phyloP scores from a whole-genome alignment of 2,797 vertebrate genomes.

The Rhinoraja longicauda region DNA sequence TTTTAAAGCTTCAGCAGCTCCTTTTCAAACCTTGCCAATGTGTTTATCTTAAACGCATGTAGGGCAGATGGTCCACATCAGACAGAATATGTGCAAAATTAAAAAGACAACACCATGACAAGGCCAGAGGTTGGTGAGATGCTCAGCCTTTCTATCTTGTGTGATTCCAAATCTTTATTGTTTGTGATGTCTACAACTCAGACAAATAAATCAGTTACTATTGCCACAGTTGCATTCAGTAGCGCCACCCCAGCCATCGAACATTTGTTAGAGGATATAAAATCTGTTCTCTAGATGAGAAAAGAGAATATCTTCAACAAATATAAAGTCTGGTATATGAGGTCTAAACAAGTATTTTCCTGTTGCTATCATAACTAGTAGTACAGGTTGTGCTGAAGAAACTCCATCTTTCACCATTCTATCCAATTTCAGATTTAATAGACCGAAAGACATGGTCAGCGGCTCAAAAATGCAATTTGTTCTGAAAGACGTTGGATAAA shows the following conservation, averaged over 20 bases:
- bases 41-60: background rate
- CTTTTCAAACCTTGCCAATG: background rate
- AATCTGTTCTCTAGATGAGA: background rate
- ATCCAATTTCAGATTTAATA: background rate
- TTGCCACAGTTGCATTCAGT: background rate
- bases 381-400: background rate
- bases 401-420: background rate
- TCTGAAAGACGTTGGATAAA: background rate
- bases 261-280: background rate
- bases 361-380: background rate
- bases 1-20: background rate
- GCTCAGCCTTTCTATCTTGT: background rate
- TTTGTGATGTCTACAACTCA: conserved; percentile 17
- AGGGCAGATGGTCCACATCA: background rate
- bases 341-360: background rate
- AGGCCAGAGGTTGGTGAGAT: background rate
- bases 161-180: background rate
- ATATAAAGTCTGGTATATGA: background rate
- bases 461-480: background rate
- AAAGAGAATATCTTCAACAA: background rate
- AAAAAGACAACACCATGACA: background rate
- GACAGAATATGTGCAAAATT: background rate
- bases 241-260: background rate
- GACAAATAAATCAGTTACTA: conserved; percentile 3
- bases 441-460: background rate